These are phyloP conservation scores for Pseudopodoces humilis DNA, from an alignment of 2,113 vertebrate species.

Conservation along the genomic window DNA sequence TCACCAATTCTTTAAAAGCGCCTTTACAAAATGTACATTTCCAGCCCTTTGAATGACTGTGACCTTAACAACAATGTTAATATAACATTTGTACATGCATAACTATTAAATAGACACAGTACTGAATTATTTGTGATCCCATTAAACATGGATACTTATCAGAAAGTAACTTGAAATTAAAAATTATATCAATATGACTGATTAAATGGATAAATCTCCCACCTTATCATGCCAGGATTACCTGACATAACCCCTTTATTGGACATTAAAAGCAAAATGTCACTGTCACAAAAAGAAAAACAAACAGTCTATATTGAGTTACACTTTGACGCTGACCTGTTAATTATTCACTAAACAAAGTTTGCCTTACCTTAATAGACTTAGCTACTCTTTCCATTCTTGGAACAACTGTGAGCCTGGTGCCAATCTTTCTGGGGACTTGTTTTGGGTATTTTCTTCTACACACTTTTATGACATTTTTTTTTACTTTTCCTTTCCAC, in stretches of 20 bases:
- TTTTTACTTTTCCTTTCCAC: neutral
- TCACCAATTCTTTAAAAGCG: neutral
- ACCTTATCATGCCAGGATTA: neutral
- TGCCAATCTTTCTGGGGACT: neutral
- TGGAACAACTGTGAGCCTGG: neutral
- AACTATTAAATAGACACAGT: neutral
- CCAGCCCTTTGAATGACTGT: neutral
- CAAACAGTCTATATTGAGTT: neutral
- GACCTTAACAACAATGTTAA: neutral
- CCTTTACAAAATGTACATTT: neutral
- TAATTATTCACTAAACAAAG: constrained; percentile 39
- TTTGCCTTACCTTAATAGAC: neutral
- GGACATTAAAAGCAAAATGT: neutral
- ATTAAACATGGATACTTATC: neutral
- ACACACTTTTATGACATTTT: neutral
- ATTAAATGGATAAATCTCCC: neutral
- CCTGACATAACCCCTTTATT: neutral
- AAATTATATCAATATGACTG: neutral
- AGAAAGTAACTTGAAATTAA: neutral
- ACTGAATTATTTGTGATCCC: neutral
- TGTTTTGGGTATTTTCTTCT: neutral
- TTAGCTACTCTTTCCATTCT: neutral
- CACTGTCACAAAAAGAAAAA: neutral
- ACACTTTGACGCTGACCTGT: constrained; percentile 7
- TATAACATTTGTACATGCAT: neutral